Evolutionary conservation across 2,888 invertebrate genomes (phyloP).

Genomic region (Geophilus truncorum): DNA sequence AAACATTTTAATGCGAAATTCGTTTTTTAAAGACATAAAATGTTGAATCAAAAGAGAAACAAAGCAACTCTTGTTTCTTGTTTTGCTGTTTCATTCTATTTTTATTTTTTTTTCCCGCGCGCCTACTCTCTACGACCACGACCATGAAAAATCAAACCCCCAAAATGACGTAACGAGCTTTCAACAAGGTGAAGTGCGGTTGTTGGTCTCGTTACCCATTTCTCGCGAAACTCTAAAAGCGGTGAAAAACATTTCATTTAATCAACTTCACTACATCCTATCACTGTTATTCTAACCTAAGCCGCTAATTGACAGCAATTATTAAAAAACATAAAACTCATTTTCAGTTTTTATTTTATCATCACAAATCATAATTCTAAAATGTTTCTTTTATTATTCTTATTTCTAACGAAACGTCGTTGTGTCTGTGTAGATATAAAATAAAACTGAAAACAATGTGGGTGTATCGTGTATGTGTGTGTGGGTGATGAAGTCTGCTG

Average conservation of each 20-base stretch:
- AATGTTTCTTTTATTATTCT: too few species aligned
- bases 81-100: background rate
- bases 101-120: background rate
- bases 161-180: background rate
- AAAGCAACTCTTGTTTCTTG: background rate
- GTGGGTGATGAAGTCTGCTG: background rate
- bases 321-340: too few species aligned
- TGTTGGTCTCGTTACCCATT: conserved; percentile 17
- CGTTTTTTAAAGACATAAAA: too few species aligned
- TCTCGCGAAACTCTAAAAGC: background rate
- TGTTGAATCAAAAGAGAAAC: too few species aligned
- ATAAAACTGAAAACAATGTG: background rate
- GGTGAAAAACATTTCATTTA: background rate
- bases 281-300: background rate
- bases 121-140: background rate
- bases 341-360: too few species aligned
- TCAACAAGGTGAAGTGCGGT: background rate
- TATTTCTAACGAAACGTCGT: too few species aligned
- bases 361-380: too few species aligned
- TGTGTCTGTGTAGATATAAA: background rate
- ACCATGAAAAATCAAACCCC: background rate
- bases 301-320: too few species aligned
- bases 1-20: too few species aligned
- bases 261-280: background rate
- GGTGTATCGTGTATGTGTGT: background rate